Base-by-base conservation (phyloP, 2,888 invertebrate species). In the Drosophila putrida region DNA sequence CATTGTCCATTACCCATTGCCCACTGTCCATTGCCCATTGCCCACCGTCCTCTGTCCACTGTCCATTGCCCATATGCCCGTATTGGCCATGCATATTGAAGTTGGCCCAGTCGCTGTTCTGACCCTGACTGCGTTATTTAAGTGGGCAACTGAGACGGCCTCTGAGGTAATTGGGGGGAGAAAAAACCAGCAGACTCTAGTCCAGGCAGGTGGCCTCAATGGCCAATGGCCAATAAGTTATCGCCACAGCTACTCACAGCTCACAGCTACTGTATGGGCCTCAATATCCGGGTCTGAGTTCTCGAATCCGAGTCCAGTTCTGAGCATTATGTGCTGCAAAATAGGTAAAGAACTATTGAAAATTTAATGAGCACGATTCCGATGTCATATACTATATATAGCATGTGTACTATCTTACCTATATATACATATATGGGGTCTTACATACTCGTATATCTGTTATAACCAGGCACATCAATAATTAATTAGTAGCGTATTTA, bases 171-270 rank as follows among this genome's bases (percentile, higher is more conserved):
- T 51, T 61, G 51, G 28, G 39, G 27, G 15, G 15, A 15, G 4
- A 10, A 43, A 33, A 6, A 9, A n/a, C 9, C 20, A 6, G 33
- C 5, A 9, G 28, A 9, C 33, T 10, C 35, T 43, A 43, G 46
- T 53, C 46, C 51, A 58, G 71, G 68, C 89, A 83, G 89, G 87
- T 83, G 87, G 83, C 83, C 83, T 63, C 75, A 82, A 86, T 72
- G 80, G 78, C 72, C 75, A 82, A 86, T 72, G 80, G 78, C 72
- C 86, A 80, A 86, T 82, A 86, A 73, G 51, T 82, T 88, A 82
- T 70, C 58, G 75, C 66, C 69, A 46, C 36, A 31, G 15, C 43
- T 27, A 51, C 25, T 39, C n/a, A n/a, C n/a, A n/a, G n/a, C n/a
- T n/a, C 69, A 46, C 36, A 31, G 15, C 43, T 27, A 51, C 25